Percentiles rank a stretch among this genome's conserved stretches.
phyloP scores from a whole-genome alignment of 1,140 invertebrate genomes.

The Pseudobourletiella spinata region DNA sequence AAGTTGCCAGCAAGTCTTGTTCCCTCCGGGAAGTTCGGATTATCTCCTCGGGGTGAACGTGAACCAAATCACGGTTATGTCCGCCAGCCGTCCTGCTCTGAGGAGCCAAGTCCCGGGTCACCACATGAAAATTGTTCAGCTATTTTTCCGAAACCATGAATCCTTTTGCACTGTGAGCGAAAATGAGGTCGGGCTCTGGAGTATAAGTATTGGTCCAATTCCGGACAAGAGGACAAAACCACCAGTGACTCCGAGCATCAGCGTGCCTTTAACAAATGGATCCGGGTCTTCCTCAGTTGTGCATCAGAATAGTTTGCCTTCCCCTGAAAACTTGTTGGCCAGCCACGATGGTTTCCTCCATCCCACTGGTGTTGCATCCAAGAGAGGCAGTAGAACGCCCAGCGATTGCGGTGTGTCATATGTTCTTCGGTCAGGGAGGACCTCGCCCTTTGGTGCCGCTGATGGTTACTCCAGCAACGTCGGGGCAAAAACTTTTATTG shows the following conservation, averaged over 20 bases:
- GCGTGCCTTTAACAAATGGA: too few relatives aligned
- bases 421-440: too few relatives aligned
- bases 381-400: neutral
- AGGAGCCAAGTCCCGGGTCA: conserved; percentile 14
- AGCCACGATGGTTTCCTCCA: conserved; percentile 4
- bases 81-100: conserved; percentile 12
- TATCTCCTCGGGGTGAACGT: conserved; percentile 18
- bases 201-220: too few relatives aligned
- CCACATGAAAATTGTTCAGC: conserved; percentile 19
- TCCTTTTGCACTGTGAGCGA: conserved; percentile 26
- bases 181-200: conserved; percentile 31
- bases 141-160: conserved; percentile 11
- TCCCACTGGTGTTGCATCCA: neutral
- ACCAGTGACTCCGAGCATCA: too few relatives aligned
- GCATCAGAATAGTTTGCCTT: too few relatives aligned
- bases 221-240: too few relatives aligned
- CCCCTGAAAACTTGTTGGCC: too few relatives aligned
- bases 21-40: conserved; percentile 5
- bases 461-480: conserved; percentile 1
- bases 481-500: conserved; percentile 9
- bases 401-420: neutral
- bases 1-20: conserved; percentile 17
- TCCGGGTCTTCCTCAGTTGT: too few relatives aligned
- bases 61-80: conserved; percentile 21
- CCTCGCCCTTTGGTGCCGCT: conserved; percentile 9